Evolutionary conservation across 2,113 vertebrate genomes (phyloP).

Genomic region (Bos taurus): DNA sequence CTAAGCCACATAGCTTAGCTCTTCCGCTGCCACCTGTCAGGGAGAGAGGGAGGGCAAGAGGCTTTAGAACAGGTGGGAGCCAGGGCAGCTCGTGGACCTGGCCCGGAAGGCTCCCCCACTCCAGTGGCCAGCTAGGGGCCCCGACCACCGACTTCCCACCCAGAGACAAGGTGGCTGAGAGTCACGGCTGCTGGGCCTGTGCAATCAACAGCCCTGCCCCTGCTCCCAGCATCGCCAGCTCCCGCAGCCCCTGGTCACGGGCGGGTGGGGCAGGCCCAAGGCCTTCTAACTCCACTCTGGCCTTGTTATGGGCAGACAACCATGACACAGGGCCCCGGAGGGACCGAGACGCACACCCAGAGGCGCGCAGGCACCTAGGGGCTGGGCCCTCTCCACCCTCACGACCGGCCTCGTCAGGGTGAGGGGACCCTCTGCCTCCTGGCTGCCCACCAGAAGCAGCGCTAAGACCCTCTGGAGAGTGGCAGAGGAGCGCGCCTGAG

Average conservation of each 20-base stretch:
- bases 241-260: not conserved
- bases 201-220: too few relatives aligned
- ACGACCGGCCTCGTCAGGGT: not conserved
- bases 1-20: conserved; percentile 94
- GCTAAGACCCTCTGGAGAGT: not conserved
- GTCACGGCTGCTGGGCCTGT: not conserved
- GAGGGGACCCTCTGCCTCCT: not conserved
- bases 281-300: not conserved
- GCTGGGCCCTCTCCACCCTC: not conserved
- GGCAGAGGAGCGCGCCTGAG: too few relatives aligned
- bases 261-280: not conserved
- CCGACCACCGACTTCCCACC: not conserved
- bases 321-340: rapidly evolving
- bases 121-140: not conserved
- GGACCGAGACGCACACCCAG: not conserved
- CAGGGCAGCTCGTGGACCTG: not conserved
- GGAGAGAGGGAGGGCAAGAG: not conserved
- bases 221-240: not conserved
- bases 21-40: conserved; percentile 85
- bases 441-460: not conserved
- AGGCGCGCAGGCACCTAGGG: not conserved
- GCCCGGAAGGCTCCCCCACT: not conserved
- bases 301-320: not conserved
- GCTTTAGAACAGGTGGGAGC: not conserved
- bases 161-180: not conserved